phyloP scores from a whole-genome alignment of 2,797 vertebrate genomes.

The Clarias fuscus region DNA sequence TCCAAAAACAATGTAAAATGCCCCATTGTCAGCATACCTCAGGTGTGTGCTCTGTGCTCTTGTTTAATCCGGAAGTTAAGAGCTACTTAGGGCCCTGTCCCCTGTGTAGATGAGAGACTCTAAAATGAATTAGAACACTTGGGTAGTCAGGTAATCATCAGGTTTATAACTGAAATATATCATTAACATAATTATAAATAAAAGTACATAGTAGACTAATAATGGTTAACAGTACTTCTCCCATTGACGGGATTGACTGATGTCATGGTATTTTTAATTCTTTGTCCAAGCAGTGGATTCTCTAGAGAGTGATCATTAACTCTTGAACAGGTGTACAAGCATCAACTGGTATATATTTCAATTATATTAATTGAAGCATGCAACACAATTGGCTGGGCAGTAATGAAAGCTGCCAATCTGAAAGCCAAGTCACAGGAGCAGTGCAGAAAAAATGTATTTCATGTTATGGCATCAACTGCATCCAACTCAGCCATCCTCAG shows the following conservation, averaged over 20 bases:
- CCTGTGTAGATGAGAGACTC: neutral
- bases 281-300: neutral
- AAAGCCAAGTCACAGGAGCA: neutral
- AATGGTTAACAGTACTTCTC: too few relatives aligned
- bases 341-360: neutral
- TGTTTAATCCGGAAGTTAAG: neutral
- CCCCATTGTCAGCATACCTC: neutral
- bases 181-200: too few relatives aligned
- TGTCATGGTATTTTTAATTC: too few relatives aligned
- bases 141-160: too few relatives aligned
- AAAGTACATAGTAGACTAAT: too few relatives aligned
- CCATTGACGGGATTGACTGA: too few relatives aligned
- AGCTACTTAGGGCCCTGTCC: neutral
- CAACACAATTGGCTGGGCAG: neutral
- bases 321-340: neutral
- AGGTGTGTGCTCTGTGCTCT: neutral
- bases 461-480: neutral
- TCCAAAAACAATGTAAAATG: neutral
- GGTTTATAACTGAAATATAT: too few relatives aligned
- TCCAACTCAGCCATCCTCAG: neutral
- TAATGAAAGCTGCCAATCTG: neutral
- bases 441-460: neutral
- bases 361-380: neutral
- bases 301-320: neutral
- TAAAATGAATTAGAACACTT: neutral